Percentiles rank a stretch among this genome's conserved stretches.
phyloP scores from a whole-genome alignment of 2,113 vertebrate species.

The Aplodontia rufa region DNA sequence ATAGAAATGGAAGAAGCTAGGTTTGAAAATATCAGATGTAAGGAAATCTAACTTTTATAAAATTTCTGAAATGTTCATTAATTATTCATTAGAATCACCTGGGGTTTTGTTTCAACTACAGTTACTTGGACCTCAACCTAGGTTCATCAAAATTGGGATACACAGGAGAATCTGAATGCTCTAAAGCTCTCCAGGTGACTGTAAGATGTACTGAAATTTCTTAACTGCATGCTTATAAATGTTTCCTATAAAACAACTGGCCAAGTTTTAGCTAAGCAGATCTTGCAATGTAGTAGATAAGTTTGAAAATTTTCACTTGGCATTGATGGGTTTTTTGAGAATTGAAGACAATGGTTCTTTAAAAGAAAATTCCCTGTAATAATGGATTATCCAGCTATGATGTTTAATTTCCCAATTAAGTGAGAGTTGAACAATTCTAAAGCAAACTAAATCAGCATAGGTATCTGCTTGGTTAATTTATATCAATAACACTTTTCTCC shows the following conservation, averaged over 20 bases:
- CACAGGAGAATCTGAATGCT: background rate
- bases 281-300: background rate
- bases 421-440: background rate
- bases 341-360: background rate
- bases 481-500: background rate
- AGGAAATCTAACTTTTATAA: background rate
- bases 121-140: background rate
- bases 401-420: background rate
- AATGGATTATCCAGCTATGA: background rate
- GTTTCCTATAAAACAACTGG: background rate
- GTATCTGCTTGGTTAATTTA: background rate
- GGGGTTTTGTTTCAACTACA: background rate
- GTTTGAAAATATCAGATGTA: background rate
- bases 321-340: background rate
- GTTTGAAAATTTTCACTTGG: background rate
- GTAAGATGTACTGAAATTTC: background rate
- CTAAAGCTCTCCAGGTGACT: background rate
- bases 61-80: background rate
- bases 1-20: background rate
- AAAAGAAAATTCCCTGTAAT: background rate
- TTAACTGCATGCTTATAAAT: background rate
- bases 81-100: background rate
- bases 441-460: constrained; percentile 11
- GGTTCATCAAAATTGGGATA: background rate
- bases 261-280: background rate